A percentile compares a stretch with the other conserved stretches of the same genome.
phyloP scores from a whole-genome alignment of 2,113 vertebrate species.

The western clawed frog (Xenopus tropicalis) region DNA sequence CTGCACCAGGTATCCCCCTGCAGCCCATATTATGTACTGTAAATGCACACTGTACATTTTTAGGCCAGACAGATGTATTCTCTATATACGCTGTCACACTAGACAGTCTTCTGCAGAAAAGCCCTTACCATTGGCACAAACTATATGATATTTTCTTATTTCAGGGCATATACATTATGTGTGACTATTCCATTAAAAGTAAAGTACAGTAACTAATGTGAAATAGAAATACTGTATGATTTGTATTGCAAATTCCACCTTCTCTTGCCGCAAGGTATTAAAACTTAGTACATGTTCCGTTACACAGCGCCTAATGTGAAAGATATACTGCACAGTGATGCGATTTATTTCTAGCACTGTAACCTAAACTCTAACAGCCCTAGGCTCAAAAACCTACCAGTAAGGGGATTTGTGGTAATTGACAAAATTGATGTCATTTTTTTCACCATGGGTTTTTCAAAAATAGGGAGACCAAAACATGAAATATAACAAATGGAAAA shows the following conservation, averaged over 20 bases:
- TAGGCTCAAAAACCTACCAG: conserved; percentile 35
- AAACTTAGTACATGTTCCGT: conserved; percentile 22
- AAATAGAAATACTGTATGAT: too few species aligned
- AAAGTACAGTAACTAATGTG: too few species aligned
- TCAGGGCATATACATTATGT: too few species aligned
- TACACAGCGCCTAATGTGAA: conserved; percentile 14
- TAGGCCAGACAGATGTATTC: too few species aligned
- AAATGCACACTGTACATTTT: too few species aligned
- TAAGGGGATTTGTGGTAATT: conserved; percentile 28
- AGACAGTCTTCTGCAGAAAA: too few species aligned
- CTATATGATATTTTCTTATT: too few species aligned
- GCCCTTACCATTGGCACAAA: too few species aligned
- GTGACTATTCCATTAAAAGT: too few species aligned
- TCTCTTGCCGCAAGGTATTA: conserved; percentile 26
- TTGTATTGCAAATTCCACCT: background rate
- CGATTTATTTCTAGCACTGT: conserved; percentile 28
- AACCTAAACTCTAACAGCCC: conserved; percentile 22
- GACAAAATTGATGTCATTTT: conserved; percentile 13
- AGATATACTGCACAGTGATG: conserved; percentile 21
- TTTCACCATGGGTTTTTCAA: background rate
- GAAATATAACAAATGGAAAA: background rate
- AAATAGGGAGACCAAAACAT: conserved; percentile 17
- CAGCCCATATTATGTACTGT: too few species aligned
- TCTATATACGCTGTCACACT: too few species aligned
- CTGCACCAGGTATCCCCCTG: too few species aligned